Base-by-base conservation (phyloP, 1,140 invertebrate species). In the Popillia japonica region DNA sequence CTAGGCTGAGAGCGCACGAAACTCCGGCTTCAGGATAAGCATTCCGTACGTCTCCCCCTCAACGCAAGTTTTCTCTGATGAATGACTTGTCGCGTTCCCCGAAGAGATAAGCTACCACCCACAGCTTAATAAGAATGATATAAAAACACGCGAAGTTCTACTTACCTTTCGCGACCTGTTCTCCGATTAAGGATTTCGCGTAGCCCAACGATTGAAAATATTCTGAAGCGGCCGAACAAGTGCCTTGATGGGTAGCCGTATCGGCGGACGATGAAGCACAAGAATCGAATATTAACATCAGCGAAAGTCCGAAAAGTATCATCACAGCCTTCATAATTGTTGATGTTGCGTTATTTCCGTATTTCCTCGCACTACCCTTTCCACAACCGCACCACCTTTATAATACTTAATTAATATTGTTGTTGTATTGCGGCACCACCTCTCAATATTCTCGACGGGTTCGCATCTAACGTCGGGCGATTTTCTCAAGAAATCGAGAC, bases 151-250 rank as follows among this genome's bases (percentile, higher is more conserved):
- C 48, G 14, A 55, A n/a, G 14, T n/a, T 17, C 48, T 17, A 55
- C 48, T 55, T 55, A 55, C 48, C 48, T 55, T 55, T 55, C 48
- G 48, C 48, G 48, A 55, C 14, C 14, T 55, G 48, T 17, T 55
- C 48, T 7, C 48, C 48, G 48, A 55, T 17, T n/a, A 55, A 55
- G 14, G 27, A 34, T 34, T 55, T 55, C 48, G 48, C 6, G 6
- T 55, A 55, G n/a, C 48, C 48, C 6, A 55, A 7, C 3, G 48
- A 14, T n/a, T 55, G 48, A 17, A 55, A 55, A 0, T 55, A 17
- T 55, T 55, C 48, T 17, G 48, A 14, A 6, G 17, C 11, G 14
- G 11, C 17, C 11, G 48, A 7, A 17, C 48, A 55, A n/a, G 14
- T 55, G 6, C 14, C 48, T 17, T 14, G 48, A 14, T 14, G 48